Evolutionary conservation across 2,113 vertebrate species (phyloP).

Genomic region (Passerina amoena): DNA sequence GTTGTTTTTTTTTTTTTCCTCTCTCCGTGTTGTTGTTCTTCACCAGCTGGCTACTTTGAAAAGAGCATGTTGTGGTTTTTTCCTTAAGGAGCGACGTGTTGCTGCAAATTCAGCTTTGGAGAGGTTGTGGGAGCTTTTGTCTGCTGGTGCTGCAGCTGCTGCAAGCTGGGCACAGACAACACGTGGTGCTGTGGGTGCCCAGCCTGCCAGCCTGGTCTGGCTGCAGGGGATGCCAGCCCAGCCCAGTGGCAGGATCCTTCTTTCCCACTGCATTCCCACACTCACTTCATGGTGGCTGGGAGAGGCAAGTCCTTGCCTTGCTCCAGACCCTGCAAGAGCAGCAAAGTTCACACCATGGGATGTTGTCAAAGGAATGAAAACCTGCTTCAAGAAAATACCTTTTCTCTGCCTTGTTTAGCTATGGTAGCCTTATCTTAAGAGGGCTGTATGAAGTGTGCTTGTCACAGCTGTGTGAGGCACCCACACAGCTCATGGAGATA

Average conservation of each 20-base stretch:
- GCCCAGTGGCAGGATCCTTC: rapidly evolving
- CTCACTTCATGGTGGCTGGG: rapidly evolving
- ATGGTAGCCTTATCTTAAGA: neutral
- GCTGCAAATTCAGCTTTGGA: neutral
- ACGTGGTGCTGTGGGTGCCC: rapidly evolving
- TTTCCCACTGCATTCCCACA: neutral
- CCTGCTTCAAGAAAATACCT: neutral
- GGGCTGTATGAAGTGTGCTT: neutral
- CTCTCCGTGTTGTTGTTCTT: neutral
- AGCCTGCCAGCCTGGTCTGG: neutral
- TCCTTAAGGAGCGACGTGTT: neutral
- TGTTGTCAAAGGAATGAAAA: neutral
- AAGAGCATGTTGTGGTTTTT: neutral
- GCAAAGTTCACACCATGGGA: neutral
- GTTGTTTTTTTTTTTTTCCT: neutral
- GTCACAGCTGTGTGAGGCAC: neutral
- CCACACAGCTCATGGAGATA: rapidly evolving
- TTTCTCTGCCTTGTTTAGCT: neutral
- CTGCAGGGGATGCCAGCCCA: neutral
- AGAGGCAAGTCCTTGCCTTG: neutral
- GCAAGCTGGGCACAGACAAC: neutral
- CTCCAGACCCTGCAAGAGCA: neutral
- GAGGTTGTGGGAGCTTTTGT: neutral
- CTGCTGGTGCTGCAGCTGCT: rapidly evolving
- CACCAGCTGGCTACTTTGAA: constrained; percentile 10